These are phyloP conservation scores for Zonotrichia leucophrys DNA, from an alignment of 2,113 vertebrate genomes.

Conservation along the genomic window DNA sequence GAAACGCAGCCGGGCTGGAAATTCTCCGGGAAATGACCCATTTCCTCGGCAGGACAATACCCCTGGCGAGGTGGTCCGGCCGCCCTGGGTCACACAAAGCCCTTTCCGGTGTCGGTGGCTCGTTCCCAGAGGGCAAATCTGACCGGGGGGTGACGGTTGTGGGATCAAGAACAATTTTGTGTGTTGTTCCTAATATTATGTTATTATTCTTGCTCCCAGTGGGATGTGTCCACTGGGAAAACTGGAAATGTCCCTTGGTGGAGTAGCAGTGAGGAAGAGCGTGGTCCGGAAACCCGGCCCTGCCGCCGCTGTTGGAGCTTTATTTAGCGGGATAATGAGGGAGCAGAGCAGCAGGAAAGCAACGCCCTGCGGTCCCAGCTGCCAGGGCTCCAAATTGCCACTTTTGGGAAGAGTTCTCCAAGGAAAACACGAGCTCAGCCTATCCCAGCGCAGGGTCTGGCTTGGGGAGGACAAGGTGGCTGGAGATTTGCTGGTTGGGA, in stretches of 20 bases:
- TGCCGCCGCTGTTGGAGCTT: neutral
- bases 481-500: neutral
- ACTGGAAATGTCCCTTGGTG: neutral
- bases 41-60: constrained; percentile 60
- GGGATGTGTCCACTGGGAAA: neutral
- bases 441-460: neutral
- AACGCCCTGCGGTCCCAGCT: neutral
- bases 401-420: neutral
- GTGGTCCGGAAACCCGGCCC: constrained; percentile 43
- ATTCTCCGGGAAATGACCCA: constrained; percentile 52
- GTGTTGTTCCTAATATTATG: neutral
- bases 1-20: neutral
- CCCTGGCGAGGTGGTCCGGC: neutral
- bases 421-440: constrained; percentile 27
- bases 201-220: neutral
- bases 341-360: constrained; percentile 35
- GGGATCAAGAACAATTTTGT: neutral
- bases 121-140: neutral
- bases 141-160: neutral
- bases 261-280: neutral
- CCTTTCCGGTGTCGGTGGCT: neutral
- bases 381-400: neutral
- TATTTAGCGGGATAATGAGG: constrained; percentile 55
- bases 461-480: neutral
- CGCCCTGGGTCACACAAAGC: neutral